A percentile compares a stretch with the other conserved stretches of the same genome.
Conservation (phyloP, 2,888 invertebrate genomes). For the Sarcophaga caerulescens region DNA sequence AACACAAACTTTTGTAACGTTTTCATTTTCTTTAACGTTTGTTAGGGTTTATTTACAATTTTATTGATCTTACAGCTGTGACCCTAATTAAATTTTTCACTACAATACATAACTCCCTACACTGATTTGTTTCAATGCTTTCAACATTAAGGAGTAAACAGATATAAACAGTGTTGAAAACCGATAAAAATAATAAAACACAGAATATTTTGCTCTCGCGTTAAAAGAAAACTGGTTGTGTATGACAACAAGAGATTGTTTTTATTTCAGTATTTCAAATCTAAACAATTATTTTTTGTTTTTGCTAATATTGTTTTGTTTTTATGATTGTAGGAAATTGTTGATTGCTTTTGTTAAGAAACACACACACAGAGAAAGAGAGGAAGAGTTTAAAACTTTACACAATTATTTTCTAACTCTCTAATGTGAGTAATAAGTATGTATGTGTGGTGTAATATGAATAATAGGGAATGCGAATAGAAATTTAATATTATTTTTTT, state of each 20-base stretch:
- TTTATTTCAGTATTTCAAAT: too few species aligned
- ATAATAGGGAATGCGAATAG: neutral
- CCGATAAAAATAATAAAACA: conserved; percentile 44
- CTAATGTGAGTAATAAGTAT: neutral
- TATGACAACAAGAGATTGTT: too few species aligned
- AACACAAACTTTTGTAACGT: too few species aligned
- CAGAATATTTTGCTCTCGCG: too few species aligned
- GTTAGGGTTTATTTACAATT: too few species aligned
- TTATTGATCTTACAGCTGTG: conserved; percentile 21
- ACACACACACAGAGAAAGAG: too few species aligned
- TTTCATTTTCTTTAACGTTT: too few species aligned
- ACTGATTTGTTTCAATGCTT: conserved; percentile 23
- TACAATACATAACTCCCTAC: conserved; percentile 21
- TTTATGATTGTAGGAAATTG: neutral
- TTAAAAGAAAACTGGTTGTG: too few species aligned
- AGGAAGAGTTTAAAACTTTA: neutral
- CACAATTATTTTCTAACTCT: neutral
- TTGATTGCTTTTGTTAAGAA: neutral
- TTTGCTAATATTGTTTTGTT: neutral
- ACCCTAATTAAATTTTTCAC: conserved; percentile 38
- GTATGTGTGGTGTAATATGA: neutral
- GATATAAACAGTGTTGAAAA: neutral
- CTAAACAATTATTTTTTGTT: too few species aligned
- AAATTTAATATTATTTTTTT: conserved; percentile 23
- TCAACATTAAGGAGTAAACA: conserved; percentile 32